Percentiles rank a stretch among this genome's conserved stretches.
These are phyloP conservation scores for Drosophila ironensis DNA, from an alignment of 1,140 invertebrate genomes.

Conservation along the genomic window DNA sequence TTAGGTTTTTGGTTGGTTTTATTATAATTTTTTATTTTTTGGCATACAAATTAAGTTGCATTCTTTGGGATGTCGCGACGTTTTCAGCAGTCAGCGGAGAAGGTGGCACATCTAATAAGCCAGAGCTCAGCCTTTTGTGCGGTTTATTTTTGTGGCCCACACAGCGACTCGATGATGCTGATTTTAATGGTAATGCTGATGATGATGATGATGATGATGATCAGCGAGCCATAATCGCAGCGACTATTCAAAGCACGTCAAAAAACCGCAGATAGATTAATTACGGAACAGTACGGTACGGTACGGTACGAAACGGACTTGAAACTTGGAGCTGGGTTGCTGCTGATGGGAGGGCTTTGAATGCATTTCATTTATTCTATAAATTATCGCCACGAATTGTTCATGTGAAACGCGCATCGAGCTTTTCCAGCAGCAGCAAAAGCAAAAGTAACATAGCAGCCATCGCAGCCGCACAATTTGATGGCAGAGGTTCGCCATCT, in stretches of 20 bases:
- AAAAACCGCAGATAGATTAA: slow-evolving; percentile 72
- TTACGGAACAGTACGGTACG: too few relatives aligned
- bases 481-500: slow-evolving; percentile 58
- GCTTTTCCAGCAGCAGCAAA: slow-evolving; percentile 20
- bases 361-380: slow-evolving; percentile 77
- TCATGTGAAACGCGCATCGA: slow-evolving; percentile 64
- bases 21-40: slow-evolving; percentile 52
- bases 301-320: too few relatives aligned
- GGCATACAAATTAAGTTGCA: slow-evolving; percentile 69
- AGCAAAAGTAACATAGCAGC: too few relatives aligned
- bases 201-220: slow-evolving; percentile 47
- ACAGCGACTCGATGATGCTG: slow-evolving; percentile 30
- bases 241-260: slow-evolving; percentile 74
- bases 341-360: background rate
- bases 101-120: slow-evolving; percentile 42
- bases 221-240: slow-evolving; percentile 63
- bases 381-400: slow-evolving; percentile 79
- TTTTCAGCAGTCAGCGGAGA: slow-evolving; percentile 5
- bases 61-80: slow-evolving; percentile 33
- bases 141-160: slow-evolving; percentile 49
- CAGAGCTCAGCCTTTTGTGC: background rate
- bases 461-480: slow-evolving; percentile 42
- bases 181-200: slow-evolving; percentile 26
- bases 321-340: slow-evolving; percentile 2
- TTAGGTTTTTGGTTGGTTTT: slow-evolving; percentile 25